phyloP scores from a whole-genome alignment of 2,797 vertebrate genomes.

The Balearica regulorum region DNA sequence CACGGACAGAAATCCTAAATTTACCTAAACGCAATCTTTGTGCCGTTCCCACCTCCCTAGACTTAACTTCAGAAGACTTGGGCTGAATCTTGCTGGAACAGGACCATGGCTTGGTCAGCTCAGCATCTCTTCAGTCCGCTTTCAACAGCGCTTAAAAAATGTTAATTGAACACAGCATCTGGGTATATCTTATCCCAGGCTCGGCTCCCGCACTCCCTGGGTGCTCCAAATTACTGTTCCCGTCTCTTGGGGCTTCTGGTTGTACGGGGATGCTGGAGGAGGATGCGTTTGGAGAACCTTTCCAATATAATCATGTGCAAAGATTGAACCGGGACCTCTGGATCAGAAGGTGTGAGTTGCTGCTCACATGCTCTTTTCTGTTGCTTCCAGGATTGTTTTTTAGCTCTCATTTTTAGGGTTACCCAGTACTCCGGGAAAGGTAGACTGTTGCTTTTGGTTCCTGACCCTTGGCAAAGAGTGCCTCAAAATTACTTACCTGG shows the following conservation, averaged over 20 bases:
- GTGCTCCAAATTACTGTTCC: not conserved
- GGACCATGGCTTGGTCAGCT: not conserved
- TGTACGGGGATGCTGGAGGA: not conserved
- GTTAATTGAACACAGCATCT: not conserved
- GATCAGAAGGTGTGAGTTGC: not conserved
- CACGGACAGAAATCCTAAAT: not conserved
- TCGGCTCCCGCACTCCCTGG: not conserved
- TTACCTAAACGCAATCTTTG: not conserved
- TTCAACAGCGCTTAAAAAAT: not conserved
- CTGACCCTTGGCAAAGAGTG: not conserved
- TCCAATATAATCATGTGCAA: not conserved
- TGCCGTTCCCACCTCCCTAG: fast-evolving
- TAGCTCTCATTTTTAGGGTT: not conserved
- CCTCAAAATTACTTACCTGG: not conserved
- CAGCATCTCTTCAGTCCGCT: not conserved
- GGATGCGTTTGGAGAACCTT: not conserved
- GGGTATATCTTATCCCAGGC: not conserved
- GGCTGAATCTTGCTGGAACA: not conserved
- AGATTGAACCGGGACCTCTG: not conserved
- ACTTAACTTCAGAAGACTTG: not conserved
- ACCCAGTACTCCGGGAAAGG: not conserved
- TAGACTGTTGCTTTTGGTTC: not conserved
- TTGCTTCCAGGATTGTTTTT: not conserved
- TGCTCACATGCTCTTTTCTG: not conserved
- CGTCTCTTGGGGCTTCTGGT: not conserved